These are phyloP conservation scores for Pristionchus japonicus DNA, from an alignment of 2,888 invertebrate genomes.

Conservation along the genomic window DNA sequence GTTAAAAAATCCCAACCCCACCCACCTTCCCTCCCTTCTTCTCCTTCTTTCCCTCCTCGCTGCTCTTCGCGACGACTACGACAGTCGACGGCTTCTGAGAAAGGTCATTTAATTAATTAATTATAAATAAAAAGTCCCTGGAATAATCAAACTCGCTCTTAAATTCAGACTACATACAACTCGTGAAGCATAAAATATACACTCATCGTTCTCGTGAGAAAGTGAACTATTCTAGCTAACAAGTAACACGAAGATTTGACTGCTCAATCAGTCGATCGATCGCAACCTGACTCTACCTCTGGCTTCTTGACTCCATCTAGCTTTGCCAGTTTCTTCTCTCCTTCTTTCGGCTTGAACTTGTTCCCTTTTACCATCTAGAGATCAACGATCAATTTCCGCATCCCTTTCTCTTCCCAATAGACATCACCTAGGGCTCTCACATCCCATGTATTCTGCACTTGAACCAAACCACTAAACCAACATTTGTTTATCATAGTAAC, in stretches of 20 bases:
- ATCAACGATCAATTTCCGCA: conserved; percentile 11
- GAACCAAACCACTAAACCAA: background rate
- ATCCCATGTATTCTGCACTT: background rate
- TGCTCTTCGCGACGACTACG: conserved; percentile 16
- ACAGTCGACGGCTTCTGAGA: background rate
- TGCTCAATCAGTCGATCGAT: background rate
- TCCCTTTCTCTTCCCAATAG: background rate
- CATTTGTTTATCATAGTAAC: conserved; percentile 32
- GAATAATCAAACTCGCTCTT: background rate
- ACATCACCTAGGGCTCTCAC: conserved; percentile 18
- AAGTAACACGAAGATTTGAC: no score
- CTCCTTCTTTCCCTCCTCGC: background rate
- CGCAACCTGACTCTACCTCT: background rate
- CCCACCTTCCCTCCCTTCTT: conserved; percentile 34
- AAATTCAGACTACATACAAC: no score
- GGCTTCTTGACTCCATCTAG: conserved; percentile 19
- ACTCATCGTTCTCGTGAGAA: no score
- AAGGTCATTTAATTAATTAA: background rate
- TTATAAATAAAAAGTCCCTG: background rate
- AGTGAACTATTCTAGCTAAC: no score
- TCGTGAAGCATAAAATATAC: background rate
- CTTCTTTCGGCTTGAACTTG: conserved; percentile 37
- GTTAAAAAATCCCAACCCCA: background rate
- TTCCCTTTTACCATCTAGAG: conserved; percentile 37
- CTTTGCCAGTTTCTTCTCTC: background rate